Conservation (phyloP, 1,140 invertebrate species). For the Penaeus japonicus region DNA sequence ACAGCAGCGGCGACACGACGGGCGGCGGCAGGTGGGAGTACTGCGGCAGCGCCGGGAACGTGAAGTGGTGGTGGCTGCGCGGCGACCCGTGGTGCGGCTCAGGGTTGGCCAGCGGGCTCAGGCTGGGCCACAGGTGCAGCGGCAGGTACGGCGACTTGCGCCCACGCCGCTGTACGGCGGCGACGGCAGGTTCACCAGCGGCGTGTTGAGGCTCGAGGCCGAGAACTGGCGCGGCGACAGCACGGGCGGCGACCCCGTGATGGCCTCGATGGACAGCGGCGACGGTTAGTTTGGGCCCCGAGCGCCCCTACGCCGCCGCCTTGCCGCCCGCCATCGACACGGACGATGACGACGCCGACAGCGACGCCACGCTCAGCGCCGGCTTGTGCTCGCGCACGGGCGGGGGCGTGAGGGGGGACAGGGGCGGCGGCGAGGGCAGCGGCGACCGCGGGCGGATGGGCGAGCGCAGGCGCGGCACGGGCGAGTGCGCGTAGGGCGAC, state of each 20-base stretch:
- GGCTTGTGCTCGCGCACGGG: conserved; percentile 28
- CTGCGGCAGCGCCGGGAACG: conserved; percentile 55
- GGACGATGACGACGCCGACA: conserved; percentile 31
- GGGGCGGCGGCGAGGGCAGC: conserved; percentile 27
- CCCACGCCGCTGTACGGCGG: conserved; percentile 58
- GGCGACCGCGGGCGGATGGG: conserved; percentile 22
- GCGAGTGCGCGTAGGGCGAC: conserved; percentile 19
- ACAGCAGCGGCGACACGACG: conserved; percentile 45
- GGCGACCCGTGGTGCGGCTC: conserved; percentile 51
- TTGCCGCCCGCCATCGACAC: conserved; percentile 7
- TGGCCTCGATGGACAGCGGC: conserved; percentile 58
- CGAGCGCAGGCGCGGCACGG: background rate
- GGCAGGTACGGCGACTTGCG: conserved; percentile 60
- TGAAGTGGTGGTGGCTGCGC: conserved; percentile 54
- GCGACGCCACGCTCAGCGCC: background rate
- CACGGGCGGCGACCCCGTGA: conserved; percentile 50
- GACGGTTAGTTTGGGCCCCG: conserved; percentile 59
- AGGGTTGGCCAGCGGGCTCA: conserved; percentile 60
- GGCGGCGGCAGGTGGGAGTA: conserved; percentile 52
- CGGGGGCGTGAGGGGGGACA: conserved; percentile 39
- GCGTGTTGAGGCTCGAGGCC: conserved; percentile 57
- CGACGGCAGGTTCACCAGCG: conserved; percentile 60
- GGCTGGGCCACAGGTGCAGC: conserved; percentile 61
- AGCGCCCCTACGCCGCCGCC: conserved; percentile 17
- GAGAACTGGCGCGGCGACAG: conserved; percentile 58